Conservation (phyloP, 2,888 invertebrate species). For the Neoascia interrupta region DNA sequence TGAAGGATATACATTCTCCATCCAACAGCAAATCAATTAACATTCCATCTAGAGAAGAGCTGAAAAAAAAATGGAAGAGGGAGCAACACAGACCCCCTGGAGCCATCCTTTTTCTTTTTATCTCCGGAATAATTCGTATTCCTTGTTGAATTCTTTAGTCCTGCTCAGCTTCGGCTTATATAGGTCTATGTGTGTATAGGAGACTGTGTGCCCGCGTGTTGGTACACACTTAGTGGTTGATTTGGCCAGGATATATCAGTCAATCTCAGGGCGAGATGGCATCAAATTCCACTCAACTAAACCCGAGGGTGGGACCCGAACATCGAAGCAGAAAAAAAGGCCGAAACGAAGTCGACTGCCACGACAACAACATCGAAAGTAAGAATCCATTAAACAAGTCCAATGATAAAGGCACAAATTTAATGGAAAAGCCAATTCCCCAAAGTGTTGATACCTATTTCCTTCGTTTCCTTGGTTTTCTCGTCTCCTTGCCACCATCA, state of each 20-base stretch:
- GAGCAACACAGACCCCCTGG: not conserved
- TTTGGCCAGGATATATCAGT: conserved; percentile 35
- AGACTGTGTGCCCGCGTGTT: not conserved
- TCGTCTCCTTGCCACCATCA: not conserved
- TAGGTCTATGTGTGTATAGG: not conserved
- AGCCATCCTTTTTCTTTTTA: conserved; percentile 5
- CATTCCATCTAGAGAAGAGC: conserved; percentile 41
- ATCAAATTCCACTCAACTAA: conserved; percentile 58
- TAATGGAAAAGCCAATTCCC: conserved; percentile 66
- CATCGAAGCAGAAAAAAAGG: conserved; percentile 5
- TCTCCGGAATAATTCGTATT: conserved; percentile 21
- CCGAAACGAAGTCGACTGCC: not conserved
- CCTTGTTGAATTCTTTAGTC: conserved; percentile 13
- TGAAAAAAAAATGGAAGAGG: too few species aligned
- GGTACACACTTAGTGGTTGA: conserved; percentile 39
- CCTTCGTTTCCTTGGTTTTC: conserved; percentile 17
- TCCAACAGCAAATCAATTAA: conserved; percentile 59
- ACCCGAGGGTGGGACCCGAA: too few species aligned
- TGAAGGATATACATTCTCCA: conserved; percentile 27
- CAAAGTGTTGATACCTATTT: conserved; percentile 64
- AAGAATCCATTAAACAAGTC: conserved; percentile 53
- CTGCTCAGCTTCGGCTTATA: conserved; percentile 3
- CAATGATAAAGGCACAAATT: conserved; percentile 50
- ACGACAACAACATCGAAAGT: conserved; percentile 25
- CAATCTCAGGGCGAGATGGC: conserved; percentile 26